A percentile compares a stretch with the other conserved stretches of the same genome.
phyloP scores from a whole-genome alignment of 2,888 invertebrate species.

The Noctua comes region DNA sequence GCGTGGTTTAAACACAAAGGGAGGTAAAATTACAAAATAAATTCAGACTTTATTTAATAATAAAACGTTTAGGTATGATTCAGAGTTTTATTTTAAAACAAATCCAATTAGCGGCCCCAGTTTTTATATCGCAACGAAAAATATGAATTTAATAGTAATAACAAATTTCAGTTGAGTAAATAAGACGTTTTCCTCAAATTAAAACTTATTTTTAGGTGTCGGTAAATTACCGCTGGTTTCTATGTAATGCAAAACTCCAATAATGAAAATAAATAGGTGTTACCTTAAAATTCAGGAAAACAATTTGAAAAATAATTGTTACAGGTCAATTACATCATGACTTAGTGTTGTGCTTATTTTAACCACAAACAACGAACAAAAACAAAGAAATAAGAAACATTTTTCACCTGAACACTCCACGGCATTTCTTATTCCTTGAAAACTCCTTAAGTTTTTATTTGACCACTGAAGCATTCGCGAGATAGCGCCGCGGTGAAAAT shows the following conservation, averaged over 20 bases:
- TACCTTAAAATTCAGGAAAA: conserved; percentile 23
- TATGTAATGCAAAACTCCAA: conserved; percentile 10
- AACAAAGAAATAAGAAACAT: not conserved
- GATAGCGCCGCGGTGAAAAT: conserved; percentile 90
- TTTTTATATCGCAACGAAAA: conserved; percentile 49
- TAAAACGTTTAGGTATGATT: conserved; percentile 49
- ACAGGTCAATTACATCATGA: not conserved
- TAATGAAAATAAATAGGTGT: conserved; percentile 21
- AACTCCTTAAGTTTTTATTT: conserved; percentile 90
- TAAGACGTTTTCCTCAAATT: conserved; percentile 58
- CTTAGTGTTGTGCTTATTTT: too few relatives aligned
- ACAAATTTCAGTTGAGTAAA: conserved; percentile 38
- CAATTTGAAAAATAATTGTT: conserved; percentile 14
- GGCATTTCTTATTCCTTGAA: conserved; percentile 75
- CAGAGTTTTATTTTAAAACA: conserved; percentile 40
- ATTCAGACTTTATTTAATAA: conserved; percentile 31
- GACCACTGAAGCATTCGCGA: conserved; percentile 90
- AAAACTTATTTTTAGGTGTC: conserved; percentile 45
- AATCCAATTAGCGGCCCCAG: conserved; percentile 39
- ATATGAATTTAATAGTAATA: conserved; percentile 27
- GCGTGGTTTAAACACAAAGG: not conserved
- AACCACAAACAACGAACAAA: not conserved
- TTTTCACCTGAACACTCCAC: conserved; percentile 61
- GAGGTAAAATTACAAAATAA: conserved; percentile 20
- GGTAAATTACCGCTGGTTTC: conserved; percentile 28